These are phyloP conservation scores for Jordanella pulchra DNA, from an alignment of 2,797 vertebrate genomes.

Conservation along the genomic window DNA sequence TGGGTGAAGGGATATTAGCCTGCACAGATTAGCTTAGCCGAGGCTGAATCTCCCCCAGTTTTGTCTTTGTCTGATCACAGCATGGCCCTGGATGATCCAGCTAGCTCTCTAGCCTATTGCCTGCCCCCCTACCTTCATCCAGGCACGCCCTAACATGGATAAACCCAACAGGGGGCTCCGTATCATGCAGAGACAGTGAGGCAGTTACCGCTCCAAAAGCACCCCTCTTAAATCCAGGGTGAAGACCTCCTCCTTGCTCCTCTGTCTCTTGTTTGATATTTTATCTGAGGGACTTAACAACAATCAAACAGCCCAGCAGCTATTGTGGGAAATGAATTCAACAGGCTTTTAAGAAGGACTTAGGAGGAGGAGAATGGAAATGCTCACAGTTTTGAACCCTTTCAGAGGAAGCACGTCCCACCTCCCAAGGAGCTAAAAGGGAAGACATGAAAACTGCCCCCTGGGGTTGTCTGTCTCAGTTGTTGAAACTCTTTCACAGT, in stretches of 20 bases:
- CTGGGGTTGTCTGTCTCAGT: conserved; percentile 67
- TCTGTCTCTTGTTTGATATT: conserved; percentile 73
- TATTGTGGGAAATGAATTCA: conserved; percentile 67
- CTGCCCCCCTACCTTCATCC: conserved; percentile 31
- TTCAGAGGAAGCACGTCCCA: conserved; percentile 57
- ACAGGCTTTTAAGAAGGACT: conserved; percentile 73
- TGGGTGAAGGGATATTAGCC: conserved; percentile 35
- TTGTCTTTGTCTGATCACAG: conserved; percentile 76
- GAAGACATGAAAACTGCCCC: conserved; percentile 73
- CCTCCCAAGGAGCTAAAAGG: conserved; percentile 61
- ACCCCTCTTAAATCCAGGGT: conserved; percentile 58
- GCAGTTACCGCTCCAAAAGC: conserved; percentile 56
- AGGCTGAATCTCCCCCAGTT: conserved; percentile 51
- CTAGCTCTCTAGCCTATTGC: conserved; percentile 36
- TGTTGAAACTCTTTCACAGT: conserved; percentile 69
- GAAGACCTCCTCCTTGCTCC: conserved; percentile 25
- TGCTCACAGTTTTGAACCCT: conserved; percentile 61
- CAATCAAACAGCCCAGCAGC: conserved; percentile 69
- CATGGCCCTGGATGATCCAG: conserved; percentile 44
- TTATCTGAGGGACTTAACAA: conserved; percentile 75
- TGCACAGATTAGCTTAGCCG: conserved; percentile 51
- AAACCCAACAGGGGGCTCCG: conserved; percentile 63
- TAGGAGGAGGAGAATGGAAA: conserved; percentile 65
- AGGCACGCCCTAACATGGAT: conserved; percentile 64
- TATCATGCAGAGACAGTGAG: conserved; percentile 56